Evolutionary conservation across 2,888 invertebrate species (phyloP), one percentile per base, ranked within the genome.

Genomic region (Noctuana brunneofusca): DNA sequence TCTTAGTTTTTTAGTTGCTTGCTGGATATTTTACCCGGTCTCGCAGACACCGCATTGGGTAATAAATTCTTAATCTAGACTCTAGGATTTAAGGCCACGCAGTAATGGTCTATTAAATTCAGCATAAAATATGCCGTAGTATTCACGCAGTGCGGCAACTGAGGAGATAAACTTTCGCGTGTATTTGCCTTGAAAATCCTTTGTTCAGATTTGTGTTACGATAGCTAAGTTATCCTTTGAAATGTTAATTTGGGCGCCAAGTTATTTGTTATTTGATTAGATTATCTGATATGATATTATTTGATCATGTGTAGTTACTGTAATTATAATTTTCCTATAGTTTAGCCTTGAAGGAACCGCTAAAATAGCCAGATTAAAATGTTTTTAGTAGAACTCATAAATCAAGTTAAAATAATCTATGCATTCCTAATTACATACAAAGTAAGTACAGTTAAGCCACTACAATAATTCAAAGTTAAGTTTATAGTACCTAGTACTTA

Each of bases 71-170:
- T 64, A 65, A 62, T 66, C 65, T 66, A 63, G 58, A 64, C 64
- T 65, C 65, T 60, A 58, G 63, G 65, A 66, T 67, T 67, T 67
- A 66, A 68, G 65, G 60, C 67, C 62, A 66, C 48, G 60, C 64
- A 64, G 66, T 68, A 68, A 68, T 69, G 62, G 65, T 27, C 66
- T 64, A 66, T 68, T 68, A 68, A 66, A 69, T 63, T 64, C 60
- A 67, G 48, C 60, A 54, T 54, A 60, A 60, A 60, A 60, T 60
- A 60, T 60, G 60, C 60, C 27, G 35, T 50, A 58, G 50, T 57
- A 58, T 65, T 64, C 63, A 69, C 58, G 69, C 66, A 65, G 60
- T 66, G 66, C 65, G 63, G 66, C 66, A 52, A 50, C 63, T 64
- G 41, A 62, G 30, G 22, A 48, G 48, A 22, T 48, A 22, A 22